Base-by-base conservation (phyloP, 2,797 vertebrate species). In the Takifugu ocellatus region DNA sequence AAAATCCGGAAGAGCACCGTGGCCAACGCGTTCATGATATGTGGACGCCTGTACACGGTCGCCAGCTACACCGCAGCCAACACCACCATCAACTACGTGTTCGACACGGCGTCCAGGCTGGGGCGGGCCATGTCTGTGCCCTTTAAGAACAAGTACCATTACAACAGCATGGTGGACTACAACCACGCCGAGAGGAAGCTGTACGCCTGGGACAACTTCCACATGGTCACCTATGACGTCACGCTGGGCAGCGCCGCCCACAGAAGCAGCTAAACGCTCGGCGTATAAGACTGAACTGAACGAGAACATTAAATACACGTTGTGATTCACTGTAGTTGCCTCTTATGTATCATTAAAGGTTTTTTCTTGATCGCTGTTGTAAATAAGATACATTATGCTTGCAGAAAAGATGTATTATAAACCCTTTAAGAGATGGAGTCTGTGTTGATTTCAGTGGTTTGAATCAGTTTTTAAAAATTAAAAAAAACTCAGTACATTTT, bases 131-230 rank as follows among this genome's bases (percentile, higher is more conserved):
- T 94, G 2, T 61, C 82, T 0, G 65, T 98, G 74, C 93, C 91
- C 0, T 94, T 98, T 49, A 85, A 89, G 82, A 97, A 96, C 80
- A 91, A 77, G 62, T 94, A 93, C 74, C 83, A 76, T 14, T 97
- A 98, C 84, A 93, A 89, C 89, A 95, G 95, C 87, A 98, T 95
- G 96, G 65, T 96, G 24, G 95, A 98, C 85, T 97, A 98, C 82
- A 98, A 96, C 88, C 93, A 94, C 0, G 70, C 73, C 3, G 91
- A 94, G 85, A 93, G 78, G 84, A 94, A 90, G 89, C 91, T 98
- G 59, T 94, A 90, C 0, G 90, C 93, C 45, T 98, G 96, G 96
- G 96, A 96, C 89, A 98, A 94, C 84, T 95, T 91, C 89, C 91
- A 95, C 84, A 95, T 97, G 92, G 93, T 96, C 63, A 90, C 92